Base-by-base conservation (phyloP, 2,797 vertebrate genomes). In the Chloroceryle inda region DNA sequence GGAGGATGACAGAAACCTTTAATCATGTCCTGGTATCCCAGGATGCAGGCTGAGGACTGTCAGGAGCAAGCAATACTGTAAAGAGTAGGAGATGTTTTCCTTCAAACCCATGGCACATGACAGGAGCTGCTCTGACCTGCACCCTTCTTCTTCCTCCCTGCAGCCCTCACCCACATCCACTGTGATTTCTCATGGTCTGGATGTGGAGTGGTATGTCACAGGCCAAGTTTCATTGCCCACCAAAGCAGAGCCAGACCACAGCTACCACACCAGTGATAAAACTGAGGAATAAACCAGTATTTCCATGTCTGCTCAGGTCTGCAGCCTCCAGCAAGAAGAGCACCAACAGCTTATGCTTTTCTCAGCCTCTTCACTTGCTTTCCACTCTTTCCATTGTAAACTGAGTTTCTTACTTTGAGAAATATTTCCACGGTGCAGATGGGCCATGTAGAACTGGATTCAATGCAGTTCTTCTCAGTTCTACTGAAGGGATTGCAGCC, bases 131-230 rank as follows among this genome's bases (percentile, higher is more conserved):
- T 61, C 53, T 3, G 1, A 12, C 42, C 45, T 73, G 50, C 49
- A 5, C 10, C 3, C 12, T 33, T 16, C 52, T 27, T 26, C 83
- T 64, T 45, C 27, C 13, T 56, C 44, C 31, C 53, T 18, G 18
- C 66, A 72, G 44, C 24, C 11, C 33, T 61, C 8, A 0, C 21
- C 40, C 61, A 5, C 22, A 21, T 11, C 31, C 37, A 2, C 16
- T 8, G 15, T 6, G 47, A 18, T 47, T 58, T 33, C 68, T 58
- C 3, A 3, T 40, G 12, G 7, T 49, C 73, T 62, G 83, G 63
- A 68, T 26, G 4, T 23, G 37, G 7, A 5, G 17, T 29, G 9
- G 17, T 21, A 3, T 1, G 0, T 37, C 31, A 4, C 3, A 3
- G 75, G 13, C 3, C 33, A 40, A 2, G 9, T 45, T 73, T 61